Conservation (phyloP, 1,140 invertebrate genomes). For the Eumeta japonica region DNA sequence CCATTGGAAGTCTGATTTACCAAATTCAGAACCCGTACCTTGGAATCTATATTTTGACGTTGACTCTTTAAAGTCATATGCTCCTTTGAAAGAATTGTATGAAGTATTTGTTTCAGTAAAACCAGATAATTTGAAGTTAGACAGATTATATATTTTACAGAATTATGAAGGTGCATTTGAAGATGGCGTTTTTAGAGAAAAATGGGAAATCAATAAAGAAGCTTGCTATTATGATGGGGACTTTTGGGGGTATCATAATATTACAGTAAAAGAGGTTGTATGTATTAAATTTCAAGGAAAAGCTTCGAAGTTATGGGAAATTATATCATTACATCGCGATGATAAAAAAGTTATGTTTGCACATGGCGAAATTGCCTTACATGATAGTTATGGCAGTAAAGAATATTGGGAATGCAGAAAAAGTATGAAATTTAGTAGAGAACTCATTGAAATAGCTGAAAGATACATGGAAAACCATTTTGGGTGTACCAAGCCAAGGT, state of each 20-base stretch:
- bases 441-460: constrained; percentile 69
- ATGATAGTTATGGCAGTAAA: constrained; percentile 79
- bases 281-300: constrained; percentile 87
- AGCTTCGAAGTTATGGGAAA: constrained; percentile 62
- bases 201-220: constrained; percentile 68
- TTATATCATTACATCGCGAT: constrained; percentile 43
- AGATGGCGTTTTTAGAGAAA: constrained; percentile 78
- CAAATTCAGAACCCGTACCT: constrained; percentile 59
- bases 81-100: constrained; percentile 85
- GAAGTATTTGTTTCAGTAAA: constrained; percentile 66
- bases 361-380: constrained; percentile 85
- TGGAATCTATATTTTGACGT: constrained; percentile 91
- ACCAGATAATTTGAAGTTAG: constrained; percentile 58
- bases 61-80: constrained; percentile 72
- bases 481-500: constrained; percentile 63
- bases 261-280: constrained; percentile 65
- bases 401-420: constrained; percentile 84
- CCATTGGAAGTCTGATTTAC: constrained; percentile 78
- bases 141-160: constrained; percentile 79
- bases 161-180: constrained; percentile 84
- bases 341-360: constrained; percentile 72
- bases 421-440: constrained; percentile 85
- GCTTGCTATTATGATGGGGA: constrained; percentile 31
- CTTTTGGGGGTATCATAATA: constrained; percentile 60
- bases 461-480: constrained; percentile 69